A percentile compares a stretch with the other conserved stretches of the same genome.
Evolutionary conservation across 2,797 vertebrate species (phyloP).

Genomic region (Euphonia xanthogaster): DNA sequence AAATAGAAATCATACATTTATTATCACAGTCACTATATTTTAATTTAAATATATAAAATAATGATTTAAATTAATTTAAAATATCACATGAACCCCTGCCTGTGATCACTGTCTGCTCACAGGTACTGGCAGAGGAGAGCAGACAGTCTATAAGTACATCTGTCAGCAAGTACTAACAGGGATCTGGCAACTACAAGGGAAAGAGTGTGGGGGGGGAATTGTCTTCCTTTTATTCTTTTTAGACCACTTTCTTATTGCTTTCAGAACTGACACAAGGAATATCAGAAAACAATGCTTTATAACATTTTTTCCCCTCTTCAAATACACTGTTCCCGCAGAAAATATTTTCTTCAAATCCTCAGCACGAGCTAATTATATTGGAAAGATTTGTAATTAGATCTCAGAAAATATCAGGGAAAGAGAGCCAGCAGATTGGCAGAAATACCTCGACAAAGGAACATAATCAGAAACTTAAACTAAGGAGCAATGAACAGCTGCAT

Average conservation of each 20-base stretch:
- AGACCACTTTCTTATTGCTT: neutral
- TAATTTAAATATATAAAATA: neutral
- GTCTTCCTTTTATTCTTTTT: neutral
- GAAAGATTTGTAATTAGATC: constrained; percentile 25
- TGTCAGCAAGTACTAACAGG: neutral
- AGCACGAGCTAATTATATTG: neutral
- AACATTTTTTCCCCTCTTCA: neutral
- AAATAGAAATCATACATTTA: neutral
- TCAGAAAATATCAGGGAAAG: neutral
- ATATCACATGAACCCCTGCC: neutral
- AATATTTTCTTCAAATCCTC: neutral
- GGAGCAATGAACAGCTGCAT: constrained; percentile 2
- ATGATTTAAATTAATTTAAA: neutral
- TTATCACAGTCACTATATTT: neutral
- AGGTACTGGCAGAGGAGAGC: neutral
- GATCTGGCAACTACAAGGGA: neutral
- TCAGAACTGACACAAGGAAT: neutral
- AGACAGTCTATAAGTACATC: neutral
- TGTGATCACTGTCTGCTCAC: neutral
- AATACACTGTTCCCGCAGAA: neutral
- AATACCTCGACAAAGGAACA: constrained; percentile 6
- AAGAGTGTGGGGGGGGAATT: fast-evolving
- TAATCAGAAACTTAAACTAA: constrained; percentile 56
- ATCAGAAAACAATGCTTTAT: neutral
- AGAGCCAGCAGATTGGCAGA: neutral